A percentile compares a stretch with the other conserved stretches of the same genome.
These are phyloP conservation scores for Amphipyra tragopoginis DNA, from an alignment of 2,888 invertebrate species.

Conservation along the genomic window DNA sequence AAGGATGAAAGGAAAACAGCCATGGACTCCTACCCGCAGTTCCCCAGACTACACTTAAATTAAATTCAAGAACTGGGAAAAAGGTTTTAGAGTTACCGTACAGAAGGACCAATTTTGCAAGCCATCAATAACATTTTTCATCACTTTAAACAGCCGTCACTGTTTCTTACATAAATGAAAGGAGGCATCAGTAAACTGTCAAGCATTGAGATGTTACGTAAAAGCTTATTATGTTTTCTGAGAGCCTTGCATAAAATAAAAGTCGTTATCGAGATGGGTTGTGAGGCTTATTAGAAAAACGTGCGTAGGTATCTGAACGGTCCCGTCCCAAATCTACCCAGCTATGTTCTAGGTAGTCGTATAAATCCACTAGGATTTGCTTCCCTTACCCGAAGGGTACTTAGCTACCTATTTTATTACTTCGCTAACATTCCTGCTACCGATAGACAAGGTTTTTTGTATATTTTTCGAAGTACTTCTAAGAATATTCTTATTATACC, in stretches of 20 bases:
- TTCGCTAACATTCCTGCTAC: conserved; percentile 6
- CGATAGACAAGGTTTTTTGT: conserved; percentile 5
- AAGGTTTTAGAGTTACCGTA: not conserved
- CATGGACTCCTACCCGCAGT: not conserved
- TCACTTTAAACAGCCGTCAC: conserved; percentile 7
- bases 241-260: conserved; percentile 38
- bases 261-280: conserved; percentile 36
- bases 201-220: conserved; percentile 13
- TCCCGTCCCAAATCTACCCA: conserved; percentile 14
- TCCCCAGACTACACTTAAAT: not conserved
- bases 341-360: conserved; percentile 30
- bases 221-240: conserved; percentile 17
- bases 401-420: conserved; percentile 37
- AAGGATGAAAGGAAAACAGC: no score
- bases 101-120: conserved; percentile 1
- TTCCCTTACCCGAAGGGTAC: conserved; percentile 18
- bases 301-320: conserved; percentile 5
- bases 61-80: not conserved
- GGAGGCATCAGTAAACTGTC: conserved; percentile 6
- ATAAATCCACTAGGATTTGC: conserved; percentile 61
- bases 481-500: conserved; percentile 1
- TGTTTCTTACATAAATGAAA: conserved; percentile 8
- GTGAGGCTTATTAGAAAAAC: conserved; percentile 41
- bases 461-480: conserved; percentile 3
- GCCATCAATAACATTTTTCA: conserved; percentile 1